These are phyloP conservation scores for Chelon auratus DNA, from an alignment of 2,797 vertebrate species.

Conservation along the genomic window DNA sequence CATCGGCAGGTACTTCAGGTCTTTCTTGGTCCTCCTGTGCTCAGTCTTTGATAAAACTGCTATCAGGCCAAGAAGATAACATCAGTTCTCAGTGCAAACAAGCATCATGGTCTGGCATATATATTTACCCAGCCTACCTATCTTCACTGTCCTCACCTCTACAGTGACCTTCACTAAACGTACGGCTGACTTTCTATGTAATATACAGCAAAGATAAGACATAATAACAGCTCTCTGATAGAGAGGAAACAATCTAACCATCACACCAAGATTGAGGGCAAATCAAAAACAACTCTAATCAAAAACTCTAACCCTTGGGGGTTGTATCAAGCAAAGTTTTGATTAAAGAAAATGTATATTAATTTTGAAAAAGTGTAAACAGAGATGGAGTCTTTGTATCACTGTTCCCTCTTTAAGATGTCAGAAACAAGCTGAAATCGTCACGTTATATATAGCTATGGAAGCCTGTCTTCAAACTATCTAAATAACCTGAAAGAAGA, in stretches of 20 bases:
- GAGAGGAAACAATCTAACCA: conserved; percentile 1
- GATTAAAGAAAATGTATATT: background rate
- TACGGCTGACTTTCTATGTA: conserved; percentile 58
- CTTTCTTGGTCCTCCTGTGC: conserved; percentile 51
- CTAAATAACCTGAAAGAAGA: conserved; percentile 14
- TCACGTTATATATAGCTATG: conserved; percentile 26
- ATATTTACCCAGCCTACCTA: conserved; percentile 70
- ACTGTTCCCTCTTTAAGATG: conserved; percentile 10
- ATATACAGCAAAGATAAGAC: conserved; percentile 61
- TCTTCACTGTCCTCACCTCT: conserved; percentile 60
- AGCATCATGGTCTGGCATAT: conserved; percentile 53
- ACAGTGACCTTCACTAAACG: conserved; percentile 76
- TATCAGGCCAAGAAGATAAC: conserved; percentile 69
- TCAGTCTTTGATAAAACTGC: conserved; percentile 43
- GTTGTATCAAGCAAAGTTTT: background rate
- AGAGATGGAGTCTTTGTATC: background rate
- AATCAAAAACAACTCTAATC: conserved; percentile 6
- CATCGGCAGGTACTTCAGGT: conserved; percentile 15
- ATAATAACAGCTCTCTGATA: conserved; percentile 36
- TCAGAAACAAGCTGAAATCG: conserved; percentile 27
- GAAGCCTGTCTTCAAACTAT: background rate
- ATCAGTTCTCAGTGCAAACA: conserved; percentile 68
- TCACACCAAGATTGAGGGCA: background rate
- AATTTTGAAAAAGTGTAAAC: background rate
- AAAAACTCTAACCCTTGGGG: background rate